A percentile compares a stretch with the other conserved stretches of the same genome.
Conservation (phyloP, 1,140 invertebrate genomes). For the Camponotus pennsylvanicus region DNA sequence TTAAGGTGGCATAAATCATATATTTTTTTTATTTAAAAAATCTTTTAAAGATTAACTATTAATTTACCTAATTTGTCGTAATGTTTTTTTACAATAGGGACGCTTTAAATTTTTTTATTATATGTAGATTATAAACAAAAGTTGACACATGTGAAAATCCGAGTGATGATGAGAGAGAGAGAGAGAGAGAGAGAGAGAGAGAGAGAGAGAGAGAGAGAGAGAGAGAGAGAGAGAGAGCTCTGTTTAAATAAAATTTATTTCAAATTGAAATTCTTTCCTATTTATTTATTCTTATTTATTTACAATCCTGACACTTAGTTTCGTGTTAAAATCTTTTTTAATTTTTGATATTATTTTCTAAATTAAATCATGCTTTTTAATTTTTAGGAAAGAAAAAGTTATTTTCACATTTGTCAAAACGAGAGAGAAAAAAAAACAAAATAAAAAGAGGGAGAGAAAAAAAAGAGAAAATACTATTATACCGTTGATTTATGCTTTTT, state of each 20-base stretch:
- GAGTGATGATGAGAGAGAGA: not conserved
- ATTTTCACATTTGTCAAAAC: slow-evolving; percentile 13
- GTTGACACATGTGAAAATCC: not conserved
- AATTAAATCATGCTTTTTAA: slow-evolving; percentile 42
- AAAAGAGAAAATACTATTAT: slow-evolving; percentile 30
- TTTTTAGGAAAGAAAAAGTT: slow-evolving; percentile 19
- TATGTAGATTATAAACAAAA: not conserved
- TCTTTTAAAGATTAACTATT: not conserved
- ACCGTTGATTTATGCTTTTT: slow-evolving; percentile 40
- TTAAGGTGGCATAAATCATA: not conserved
- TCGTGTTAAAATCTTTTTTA: not conserved
- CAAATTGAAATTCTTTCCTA: slow-evolving; percentile 15
- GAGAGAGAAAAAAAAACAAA: not conserved
- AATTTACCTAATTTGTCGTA: not conserved
- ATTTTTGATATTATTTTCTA: slow-evolving; percentile 30
- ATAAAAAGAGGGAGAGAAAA: too few relatives aligned
- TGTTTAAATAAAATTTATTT: not conserved
- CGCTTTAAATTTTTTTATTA: not conserved
- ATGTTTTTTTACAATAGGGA: not conserved
- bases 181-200: too few relatives aligned
- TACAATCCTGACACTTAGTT: not conserved
- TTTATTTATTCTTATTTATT: not conserved
- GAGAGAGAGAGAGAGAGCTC: too few relatives aligned
- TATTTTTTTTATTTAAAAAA: not conserved
- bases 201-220: too few relatives aligned